phyloP scores from a whole-genome alignment of 2,888 invertebrate species.

The Automeris io region DNA sequence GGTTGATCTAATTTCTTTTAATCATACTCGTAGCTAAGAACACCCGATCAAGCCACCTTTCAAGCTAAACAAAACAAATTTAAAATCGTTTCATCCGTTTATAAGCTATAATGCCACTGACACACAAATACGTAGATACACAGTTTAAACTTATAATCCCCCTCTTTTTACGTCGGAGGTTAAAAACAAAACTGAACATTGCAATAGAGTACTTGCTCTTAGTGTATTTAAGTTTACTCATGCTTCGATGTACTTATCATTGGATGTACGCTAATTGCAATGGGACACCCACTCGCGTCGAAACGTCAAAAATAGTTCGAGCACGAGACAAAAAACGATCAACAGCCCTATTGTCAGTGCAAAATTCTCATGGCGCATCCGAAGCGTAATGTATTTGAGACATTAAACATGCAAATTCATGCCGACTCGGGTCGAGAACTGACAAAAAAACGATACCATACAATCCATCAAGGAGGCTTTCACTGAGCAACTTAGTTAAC shows the following conservation, averaged over 20 bases:
- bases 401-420: slow-evolving; percentile 65
- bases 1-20: too few relatives aligned
- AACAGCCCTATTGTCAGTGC: slow-evolving; percentile 38
- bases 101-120: too few relatives aligned
- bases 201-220: not conserved
- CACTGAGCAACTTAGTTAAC: slow-evolving; percentile 62
- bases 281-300: slow-evolving; percentile 16
- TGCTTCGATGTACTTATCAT: slow-evolving; percentile 14
- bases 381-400: slow-evolving; percentile 53
- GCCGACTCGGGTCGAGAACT: slow-evolving; percentile 39
- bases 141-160: too few relatives aligned
- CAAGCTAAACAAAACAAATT: too few relatives aligned
- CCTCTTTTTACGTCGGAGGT: too few relatives aligned
- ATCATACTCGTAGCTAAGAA: too few relatives aligned
- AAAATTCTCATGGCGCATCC: slow-evolving; percentile 52
- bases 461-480: slow-evolving; percentile 62
- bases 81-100: too few relatives aligned
- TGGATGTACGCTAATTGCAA: slow-evolving; percentile 15
- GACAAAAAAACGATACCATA: slow-evolving; percentile 50
- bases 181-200: not conserved
- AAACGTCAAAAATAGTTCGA: slow-evolving; percentile 22
- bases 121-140: too few relatives aligned
- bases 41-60: too few relatives aligned
- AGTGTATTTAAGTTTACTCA: not conserved
- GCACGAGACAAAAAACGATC: slow-evolving; percentile 54